Evolutionary conservation across 1,140 invertebrate genomes (phyloP).

Genomic region (Eupristina koningsbergeri): DNA sequence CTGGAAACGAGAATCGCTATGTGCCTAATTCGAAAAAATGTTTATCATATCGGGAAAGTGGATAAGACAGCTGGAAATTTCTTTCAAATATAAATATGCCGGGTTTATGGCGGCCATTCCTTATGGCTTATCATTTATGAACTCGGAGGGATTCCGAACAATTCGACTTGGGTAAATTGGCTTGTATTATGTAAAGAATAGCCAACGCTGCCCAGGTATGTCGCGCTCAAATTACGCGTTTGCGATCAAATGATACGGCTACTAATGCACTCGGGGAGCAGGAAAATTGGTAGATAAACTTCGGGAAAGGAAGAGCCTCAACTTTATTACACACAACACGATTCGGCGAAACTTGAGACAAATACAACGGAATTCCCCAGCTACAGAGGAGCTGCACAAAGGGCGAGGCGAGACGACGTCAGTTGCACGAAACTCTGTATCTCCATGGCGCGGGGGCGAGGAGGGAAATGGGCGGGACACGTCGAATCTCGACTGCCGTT

Average conservation of each 20-base stretch:
- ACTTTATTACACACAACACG: slow-evolving; percentile 30
- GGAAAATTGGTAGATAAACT: slow-evolving; percentile 17
- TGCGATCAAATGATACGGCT: neutral
- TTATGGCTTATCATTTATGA: neutral
- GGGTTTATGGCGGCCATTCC: neutral
- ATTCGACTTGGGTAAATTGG: too few species aligned
- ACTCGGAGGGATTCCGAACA: neutral
- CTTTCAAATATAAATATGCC: neutral
- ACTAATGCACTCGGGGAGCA: neutral
- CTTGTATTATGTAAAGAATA: neutral
- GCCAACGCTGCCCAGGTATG: neutral
- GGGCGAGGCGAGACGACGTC: neutral
- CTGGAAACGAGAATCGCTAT: too few species aligned
- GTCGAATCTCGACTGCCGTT: slow-evolving; percentile 9
- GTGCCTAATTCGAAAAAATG: neutral
- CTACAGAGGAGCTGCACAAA: neutral
- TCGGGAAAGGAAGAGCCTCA: neutral
- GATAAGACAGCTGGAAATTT: neutral
- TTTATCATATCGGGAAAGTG: neutral
- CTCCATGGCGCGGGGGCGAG: neutral
- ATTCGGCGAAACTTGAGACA: neutral
- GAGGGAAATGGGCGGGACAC: neutral
- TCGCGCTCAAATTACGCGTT: neutral
- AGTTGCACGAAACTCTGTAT: neutral
- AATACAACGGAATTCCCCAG: slow-evolving; percentile 11